Evolutionary conservation across 2,113 vertebrate genomes (phyloP).

Genomic region (Dipodomys merriami): DNA sequence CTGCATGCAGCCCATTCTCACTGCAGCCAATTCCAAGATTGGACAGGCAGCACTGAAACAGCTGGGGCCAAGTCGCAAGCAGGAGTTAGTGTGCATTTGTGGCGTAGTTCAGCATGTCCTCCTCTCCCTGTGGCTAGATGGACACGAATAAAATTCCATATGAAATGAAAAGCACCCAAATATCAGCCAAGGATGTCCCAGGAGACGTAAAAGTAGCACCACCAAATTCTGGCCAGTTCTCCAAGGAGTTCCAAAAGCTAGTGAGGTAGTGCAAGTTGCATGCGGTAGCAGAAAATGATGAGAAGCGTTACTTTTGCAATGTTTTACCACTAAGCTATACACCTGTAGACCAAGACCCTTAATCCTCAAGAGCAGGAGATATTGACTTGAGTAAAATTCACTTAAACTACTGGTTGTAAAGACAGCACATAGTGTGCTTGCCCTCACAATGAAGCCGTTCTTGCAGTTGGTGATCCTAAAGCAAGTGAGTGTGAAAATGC

Average conservation of each 20-base stretch:
- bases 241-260: conserved; percentile 84
- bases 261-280: conserved; percentile 94
- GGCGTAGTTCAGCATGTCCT: conserved; percentile 87
- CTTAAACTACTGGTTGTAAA: conserved; percentile 93
- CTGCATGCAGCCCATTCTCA: background rate
- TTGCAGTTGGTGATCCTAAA: background rate
- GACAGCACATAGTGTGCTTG: conserved; percentile 95
- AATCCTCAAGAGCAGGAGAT: conserved; percentile 90
- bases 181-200: conserved; percentile 96
- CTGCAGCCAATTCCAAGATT: conserved; percentile 24
- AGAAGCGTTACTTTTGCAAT: conserved; percentile 55
- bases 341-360: too few relatives aligned
- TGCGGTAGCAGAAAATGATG: conserved; percentile 91
- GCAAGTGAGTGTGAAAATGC: background rate
- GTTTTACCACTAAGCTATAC: too few relatives aligned
- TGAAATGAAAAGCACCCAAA: conserved; percentile 94
- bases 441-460: conserved; percentile 88
- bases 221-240: conserved; percentile 84
- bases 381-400: conserved; percentile 92
- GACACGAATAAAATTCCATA: conserved; percentile 96
- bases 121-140: conserved; percentile 91
- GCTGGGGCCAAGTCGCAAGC: background rate
- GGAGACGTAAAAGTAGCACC: conserved; percentile 91
- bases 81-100: conserved; percentile 63
- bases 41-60: conserved; percentile 47